A percentile compares a stretch with the other conserved stretches of the same genome.
These are phyloP conservation scores for Antidorcas marsupialis DNA, from an alignment of 2,113 vertebrate species.

Conservation along the genomic window DNA sequence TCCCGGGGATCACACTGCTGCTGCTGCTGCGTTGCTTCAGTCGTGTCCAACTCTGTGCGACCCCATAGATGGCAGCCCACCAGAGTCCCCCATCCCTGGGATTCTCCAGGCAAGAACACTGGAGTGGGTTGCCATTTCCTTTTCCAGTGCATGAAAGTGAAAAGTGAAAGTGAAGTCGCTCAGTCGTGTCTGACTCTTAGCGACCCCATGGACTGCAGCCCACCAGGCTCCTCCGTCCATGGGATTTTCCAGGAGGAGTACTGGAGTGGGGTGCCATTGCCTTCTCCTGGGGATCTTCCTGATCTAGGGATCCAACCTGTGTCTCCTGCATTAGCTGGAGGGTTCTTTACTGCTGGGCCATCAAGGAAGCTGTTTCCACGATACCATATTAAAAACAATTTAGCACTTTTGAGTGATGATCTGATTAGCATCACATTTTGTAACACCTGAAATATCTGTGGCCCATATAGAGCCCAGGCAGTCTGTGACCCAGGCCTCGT, in stretches of 20 bases:
- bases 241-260: background rate
- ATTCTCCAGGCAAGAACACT: background rate
- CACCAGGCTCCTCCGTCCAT: fast-evolving
- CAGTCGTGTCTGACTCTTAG: too few relatives aligned
- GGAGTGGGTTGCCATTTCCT: too few relatives aligned
- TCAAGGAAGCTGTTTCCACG: background rate
- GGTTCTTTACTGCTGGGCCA: background rate
- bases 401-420: background rate
- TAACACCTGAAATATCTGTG: background rate
- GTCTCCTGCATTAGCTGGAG: background rate
- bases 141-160: too few relatives aligned
- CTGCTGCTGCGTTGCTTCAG: fast-evolving
- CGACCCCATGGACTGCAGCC: background rate
- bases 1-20: background rate
- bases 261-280: background rate
- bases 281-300: background rate
- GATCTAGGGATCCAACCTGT: background rate
- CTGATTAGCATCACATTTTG: background rate
- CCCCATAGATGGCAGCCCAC: too few relatives aligned
- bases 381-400: background rate
- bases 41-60: fast-evolving
- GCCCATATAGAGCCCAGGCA: background rate
- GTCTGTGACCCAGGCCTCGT: background rate
- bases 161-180: too few relatives aligned
- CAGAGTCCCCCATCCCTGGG: too few relatives aligned